These are phyloP conservation scores for Cantharis rustica DNA, from an alignment of 2,888 invertebrate species.

Conservation along the genomic window DNA sequence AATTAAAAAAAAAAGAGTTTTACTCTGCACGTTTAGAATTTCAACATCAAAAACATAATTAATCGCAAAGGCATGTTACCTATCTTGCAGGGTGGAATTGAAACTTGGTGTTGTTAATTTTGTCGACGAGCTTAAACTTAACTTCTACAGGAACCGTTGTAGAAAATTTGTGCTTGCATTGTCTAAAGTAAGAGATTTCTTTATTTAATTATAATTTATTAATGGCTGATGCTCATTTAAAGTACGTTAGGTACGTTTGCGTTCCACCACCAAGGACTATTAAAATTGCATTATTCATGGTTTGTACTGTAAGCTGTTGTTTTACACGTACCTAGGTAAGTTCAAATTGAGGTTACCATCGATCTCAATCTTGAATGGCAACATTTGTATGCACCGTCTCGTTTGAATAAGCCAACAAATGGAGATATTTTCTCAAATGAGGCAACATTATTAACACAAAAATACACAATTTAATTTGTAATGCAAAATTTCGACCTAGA, in stretches of 20 bases:
- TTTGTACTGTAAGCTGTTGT: constrained; percentile 23
- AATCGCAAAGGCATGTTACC: background rate
- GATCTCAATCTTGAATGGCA: constrained; percentile 13
- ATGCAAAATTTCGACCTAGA: background rate
- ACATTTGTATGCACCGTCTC: constrained; percentile 23
- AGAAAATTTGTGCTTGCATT: background rate
- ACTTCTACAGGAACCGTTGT: background rate
- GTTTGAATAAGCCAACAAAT: constrained; percentile 13
- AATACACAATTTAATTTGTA: background rate
- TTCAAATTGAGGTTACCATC: constrained; percentile 18
- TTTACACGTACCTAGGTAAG: constrained; percentile 16
- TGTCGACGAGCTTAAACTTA: background rate
- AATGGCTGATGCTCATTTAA: background rate
- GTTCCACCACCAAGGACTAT: constrained; percentile 16
- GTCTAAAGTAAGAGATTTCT: background rate
- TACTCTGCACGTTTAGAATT: background rate
- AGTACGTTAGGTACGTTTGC: background rate
- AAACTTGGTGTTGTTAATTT: background rate
- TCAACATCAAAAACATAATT: background rate
- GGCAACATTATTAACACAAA: constrained; percentile 14
- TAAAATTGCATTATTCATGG: constrained; percentile 22
- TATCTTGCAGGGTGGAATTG: background rate
- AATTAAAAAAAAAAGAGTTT: background rate
- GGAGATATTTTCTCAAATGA: constrained; percentile 10
- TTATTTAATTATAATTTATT: constrained; percentile 1